These are phyloP conservation scores for Acomys russatus DNA, from an alignment of 2,797 vertebrate species.

Conservation along the genomic window DNA sequence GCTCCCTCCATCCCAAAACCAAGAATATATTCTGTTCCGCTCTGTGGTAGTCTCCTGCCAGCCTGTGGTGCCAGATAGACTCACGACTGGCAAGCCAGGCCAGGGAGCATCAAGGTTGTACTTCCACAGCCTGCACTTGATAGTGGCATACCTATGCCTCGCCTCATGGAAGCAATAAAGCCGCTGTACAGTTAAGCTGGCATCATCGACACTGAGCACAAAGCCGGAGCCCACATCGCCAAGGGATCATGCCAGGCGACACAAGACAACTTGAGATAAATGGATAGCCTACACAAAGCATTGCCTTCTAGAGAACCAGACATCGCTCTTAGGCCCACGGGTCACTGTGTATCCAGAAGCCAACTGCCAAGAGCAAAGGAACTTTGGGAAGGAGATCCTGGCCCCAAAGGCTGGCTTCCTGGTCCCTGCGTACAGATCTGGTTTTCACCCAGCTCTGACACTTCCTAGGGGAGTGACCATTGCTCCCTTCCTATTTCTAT, in stretches of 20 bases:
- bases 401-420: too few species aligned
- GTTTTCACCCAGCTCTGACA: neutral
- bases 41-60: neutral
- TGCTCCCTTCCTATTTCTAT: neutral
- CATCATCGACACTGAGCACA: neutral
- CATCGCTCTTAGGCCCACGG: neutral
- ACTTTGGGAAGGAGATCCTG: too few species aligned
- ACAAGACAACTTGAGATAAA: neutral
- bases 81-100: neutral
- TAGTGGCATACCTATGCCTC: neutral
- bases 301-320: fast-evolving
- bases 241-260: fast-evolving
- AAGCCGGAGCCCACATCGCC: fast-evolving
- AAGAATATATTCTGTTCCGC: neutral
- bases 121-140: neutral
- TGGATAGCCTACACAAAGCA: neutral
- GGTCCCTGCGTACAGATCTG: neutral
- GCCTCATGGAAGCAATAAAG: neutral
- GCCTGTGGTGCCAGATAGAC: neutral
- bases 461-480: neutral
- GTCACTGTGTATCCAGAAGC: fast-evolving
- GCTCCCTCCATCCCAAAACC: neutral
- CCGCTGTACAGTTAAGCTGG: neutral
- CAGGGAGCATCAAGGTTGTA: too few species aligned
- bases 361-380: fast-evolving